Evolutionary conservation across 2,888 invertebrate species (phyloP), one percentile per base, ranked within the genome.

Genomic region (Polydrusus tereticollis): DNA sequence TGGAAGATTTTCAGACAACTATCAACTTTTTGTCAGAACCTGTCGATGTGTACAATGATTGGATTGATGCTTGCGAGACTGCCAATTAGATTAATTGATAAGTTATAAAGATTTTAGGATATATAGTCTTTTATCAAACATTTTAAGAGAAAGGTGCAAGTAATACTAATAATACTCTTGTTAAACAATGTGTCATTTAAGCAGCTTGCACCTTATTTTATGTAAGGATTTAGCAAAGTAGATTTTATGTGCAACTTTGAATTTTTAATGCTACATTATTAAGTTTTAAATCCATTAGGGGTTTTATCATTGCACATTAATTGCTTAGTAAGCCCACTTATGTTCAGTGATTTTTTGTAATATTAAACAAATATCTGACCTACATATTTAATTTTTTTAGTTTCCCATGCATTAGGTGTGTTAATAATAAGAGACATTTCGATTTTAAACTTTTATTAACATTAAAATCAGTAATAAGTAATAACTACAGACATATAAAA

Each of bases 11-110:
- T 86, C 98, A 99, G 85, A 97, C 98, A 0, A 92, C 93, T 29
- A 97, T 99, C 77, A 98, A 98, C 87, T 95, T 96, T 82, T 88
- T 99, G 72, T 98, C 98, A 7, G 99, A 99, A 85, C 94, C 99
- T 5, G 93, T 99, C 78, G 99, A 99, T 88, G 99, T 99, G 14
- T 99, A 99, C 85, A 98, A 98, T 86, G 98, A 99, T 85, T 99
- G 99, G 99, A 98, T 99, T 73, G 99, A 99, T 88, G 99, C 98
- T 0, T 99, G 99, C 87, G 99, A 99, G 89, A 91, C 89, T 80
- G 98, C 98, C 67, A 99, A 97, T 86, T 74, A 67, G 36, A 10
- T 16, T 18, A 4, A 38, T 23, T 14, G 14, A 59, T 29, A 16
- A 18, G 8, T 20, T 47, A 12, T 29, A 45, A 18, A 18, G 20